phyloP scores from a whole-genome alignment of 2,797 vertebrate species.

The Neomorphus geoffroyi region DNA sequence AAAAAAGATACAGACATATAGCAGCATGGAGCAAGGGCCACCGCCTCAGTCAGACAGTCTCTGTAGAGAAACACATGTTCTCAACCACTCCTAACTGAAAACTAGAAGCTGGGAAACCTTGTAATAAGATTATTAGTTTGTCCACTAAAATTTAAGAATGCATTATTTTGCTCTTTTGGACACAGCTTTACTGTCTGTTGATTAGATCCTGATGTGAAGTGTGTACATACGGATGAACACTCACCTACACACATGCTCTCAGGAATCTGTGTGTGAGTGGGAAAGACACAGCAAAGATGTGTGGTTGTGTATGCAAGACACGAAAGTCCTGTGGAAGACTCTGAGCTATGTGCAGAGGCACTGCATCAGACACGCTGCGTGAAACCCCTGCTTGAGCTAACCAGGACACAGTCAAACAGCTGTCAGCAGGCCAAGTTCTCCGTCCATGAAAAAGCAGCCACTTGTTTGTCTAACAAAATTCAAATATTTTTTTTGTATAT shows the following conservation, averaged over 20 bases:
- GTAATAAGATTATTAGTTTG: background rate
- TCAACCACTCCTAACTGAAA: background rate
- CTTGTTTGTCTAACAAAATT: conserved; percentile 14
- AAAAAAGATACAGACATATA: accelerated
- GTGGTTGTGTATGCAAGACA: background rate
- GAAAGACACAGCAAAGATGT: background rate
- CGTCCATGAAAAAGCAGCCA: conserved; percentile 53
- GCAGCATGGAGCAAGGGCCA: background rate
- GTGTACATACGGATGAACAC: background rate
- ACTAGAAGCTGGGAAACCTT: background rate
- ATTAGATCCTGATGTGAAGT: background rate
- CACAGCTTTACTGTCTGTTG: background rate
- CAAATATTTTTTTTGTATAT: conserved; percentile 38
- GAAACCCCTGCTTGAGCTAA: conserved; percentile 1
- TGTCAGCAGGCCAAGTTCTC: conserved; percentile 14
- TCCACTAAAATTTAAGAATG: background rate
- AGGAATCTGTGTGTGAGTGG: background rate
- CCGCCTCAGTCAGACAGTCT: background rate
- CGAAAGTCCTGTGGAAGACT: background rate
- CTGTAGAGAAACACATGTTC: background rate
- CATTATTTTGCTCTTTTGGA: background rate
- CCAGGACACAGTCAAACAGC: background rate
- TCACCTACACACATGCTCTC: background rate
- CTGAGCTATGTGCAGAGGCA: accelerated
- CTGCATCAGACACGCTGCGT: background rate